Evolutionary conservation across 2,797 vertebrate genomes (phyloP).

Genomic region (Prionace glauca): DNA sequence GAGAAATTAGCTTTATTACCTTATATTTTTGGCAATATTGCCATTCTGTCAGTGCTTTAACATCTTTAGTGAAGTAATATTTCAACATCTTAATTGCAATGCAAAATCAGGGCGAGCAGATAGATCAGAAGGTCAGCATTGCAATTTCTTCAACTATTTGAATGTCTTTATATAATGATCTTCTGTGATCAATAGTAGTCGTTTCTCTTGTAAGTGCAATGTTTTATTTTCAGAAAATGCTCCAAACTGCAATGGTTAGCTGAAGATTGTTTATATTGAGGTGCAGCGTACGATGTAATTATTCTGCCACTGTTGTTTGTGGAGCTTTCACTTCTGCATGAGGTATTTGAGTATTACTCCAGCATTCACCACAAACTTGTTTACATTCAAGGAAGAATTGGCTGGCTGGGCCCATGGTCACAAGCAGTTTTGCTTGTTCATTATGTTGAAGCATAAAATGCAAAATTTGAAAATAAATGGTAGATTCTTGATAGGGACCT

Average conservation of each 20-base stretch:
- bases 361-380: conserved; percentile 17
- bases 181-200: not conserved
- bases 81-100: not conserved
- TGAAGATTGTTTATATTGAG: not conserved
- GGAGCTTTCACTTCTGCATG: conserved; percentile 17
- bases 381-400: conserved; percentile 10
- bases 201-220: conserved; percentile 10
- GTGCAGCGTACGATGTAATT: not conserved
- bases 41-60: not conserved
- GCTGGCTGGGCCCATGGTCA: conserved; percentile 9
- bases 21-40: conserved; percentile 17
- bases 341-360: not conserved
- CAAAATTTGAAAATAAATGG: conserved; percentile 27
- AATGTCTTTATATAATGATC: not conserved
- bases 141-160: conserved; percentile 6
- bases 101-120: conserved; percentile 1
- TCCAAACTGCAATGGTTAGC: not conserved
- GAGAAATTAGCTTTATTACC: not conserved
- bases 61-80: not conserved
- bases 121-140: conserved; percentile 20
- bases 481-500: not conserved
- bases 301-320: not conserved
- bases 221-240: conserved; percentile 28
- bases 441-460: conserved; percentile 21
- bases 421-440: conserved; percentile 3